Conservation (phyloP, 2,797 vertebrate genomes). For the Adelosebastes latens region DNA sequence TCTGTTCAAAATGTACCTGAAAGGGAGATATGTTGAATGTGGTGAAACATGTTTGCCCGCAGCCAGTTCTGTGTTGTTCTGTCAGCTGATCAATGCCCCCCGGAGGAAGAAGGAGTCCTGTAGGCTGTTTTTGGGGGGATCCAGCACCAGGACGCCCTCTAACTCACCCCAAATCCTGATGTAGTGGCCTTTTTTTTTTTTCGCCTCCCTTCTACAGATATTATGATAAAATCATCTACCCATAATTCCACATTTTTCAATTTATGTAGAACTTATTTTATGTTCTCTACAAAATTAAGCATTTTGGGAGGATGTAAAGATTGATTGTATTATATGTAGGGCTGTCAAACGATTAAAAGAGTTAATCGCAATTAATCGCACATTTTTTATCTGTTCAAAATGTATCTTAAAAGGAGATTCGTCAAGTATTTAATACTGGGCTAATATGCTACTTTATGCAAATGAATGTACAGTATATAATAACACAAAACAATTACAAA, state of each 20-base stretch:
- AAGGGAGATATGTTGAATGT: background rate
- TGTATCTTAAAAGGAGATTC: no score
- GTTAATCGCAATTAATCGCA: no score
- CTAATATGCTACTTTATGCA: no score
- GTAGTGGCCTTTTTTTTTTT: background rate
- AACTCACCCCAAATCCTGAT: background rate
- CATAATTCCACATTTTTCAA: background rate
- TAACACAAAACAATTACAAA: no score
- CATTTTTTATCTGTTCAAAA: no score
- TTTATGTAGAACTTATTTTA: background rate
- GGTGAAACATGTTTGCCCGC: conserved; percentile 31
- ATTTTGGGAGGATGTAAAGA: conserved; percentile 2
- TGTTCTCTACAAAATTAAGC: background rate
- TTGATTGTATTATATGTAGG: background rate
- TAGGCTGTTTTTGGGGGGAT: conserved; percentile 9
- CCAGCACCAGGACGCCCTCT: background rate
- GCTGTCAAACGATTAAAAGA: no score
- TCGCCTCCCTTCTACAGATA: background rate
- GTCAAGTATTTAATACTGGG: no score
- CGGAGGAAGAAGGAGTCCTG: conserved; percentile 43
- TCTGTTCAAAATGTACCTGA: no score
- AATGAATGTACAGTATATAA: no score
- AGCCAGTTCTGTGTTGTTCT: conserved; percentile 48
- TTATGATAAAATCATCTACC: background rate
- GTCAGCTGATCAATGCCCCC: conserved; percentile 64